These are phyloP conservation scores for Euwallacea fornicatus DNA, from an alignment of 1,140 invertebrate genomes.

Conservation along the genomic window DNA sequence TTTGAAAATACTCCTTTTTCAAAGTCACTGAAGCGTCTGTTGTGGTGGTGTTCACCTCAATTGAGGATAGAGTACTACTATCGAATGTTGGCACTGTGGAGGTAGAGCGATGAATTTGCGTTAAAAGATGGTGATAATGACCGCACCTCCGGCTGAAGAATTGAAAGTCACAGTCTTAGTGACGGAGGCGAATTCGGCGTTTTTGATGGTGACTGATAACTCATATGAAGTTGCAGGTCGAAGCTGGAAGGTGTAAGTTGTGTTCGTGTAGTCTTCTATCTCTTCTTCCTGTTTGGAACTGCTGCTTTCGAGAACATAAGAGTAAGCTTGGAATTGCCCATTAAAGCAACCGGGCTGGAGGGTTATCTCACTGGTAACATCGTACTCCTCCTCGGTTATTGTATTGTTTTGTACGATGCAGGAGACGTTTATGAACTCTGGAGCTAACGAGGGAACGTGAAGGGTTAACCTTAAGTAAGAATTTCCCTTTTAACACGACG, in stretches of 20 bases:
- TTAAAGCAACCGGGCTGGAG: constrained; percentile 41
- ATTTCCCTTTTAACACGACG: no score
- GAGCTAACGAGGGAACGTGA: background rate
- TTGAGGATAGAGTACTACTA: background rate
- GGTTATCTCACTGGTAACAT: constrained; percentile 20
- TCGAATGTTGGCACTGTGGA: background rate
- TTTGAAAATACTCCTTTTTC: constrained; percentile 36
- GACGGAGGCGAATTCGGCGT: constrained; percentile 13
- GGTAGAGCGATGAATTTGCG: background rate
- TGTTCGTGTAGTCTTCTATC: constrained; percentile 1
- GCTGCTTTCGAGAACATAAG: constrained; percentile 16
- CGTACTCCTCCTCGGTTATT: constrained; percentile 18
- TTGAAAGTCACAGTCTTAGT: constrained; percentile 13
- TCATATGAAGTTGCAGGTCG: constrained; percentile 39
- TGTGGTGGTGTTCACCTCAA: constrained; percentile 1
- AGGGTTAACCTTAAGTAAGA: no score
- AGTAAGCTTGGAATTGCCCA: constrained; percentile 39
- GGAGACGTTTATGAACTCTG: constrained; percentile 4
- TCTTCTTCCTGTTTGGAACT: constrained; percentile 2
- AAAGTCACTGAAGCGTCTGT: constrained; percentile 31
- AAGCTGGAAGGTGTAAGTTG: constrained; percentile 17
- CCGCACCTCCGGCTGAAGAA: constrained; percentile 42
- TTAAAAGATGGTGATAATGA: background rate
- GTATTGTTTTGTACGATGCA: background rate
- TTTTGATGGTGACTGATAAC: constrained; percentile 22